Percentiles rank a stretch among this genome's conserved stretches.
These are phyloP conservation scores for Emydocephalus ijimae DNA, from an alignment of 2,113 vertebrate species.

Conservation along the genomic window DNA sequence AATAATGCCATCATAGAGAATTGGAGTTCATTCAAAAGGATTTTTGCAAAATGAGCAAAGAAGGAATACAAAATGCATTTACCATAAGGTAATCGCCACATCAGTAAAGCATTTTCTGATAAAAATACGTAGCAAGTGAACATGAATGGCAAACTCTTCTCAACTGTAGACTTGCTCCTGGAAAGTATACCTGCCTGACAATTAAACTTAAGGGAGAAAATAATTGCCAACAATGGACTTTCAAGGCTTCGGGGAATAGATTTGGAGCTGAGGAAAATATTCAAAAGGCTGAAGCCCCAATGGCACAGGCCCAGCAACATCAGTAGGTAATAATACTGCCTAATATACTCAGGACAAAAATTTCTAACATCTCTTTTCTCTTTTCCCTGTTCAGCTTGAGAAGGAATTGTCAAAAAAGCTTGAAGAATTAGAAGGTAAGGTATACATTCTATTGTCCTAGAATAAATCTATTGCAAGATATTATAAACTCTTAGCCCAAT, in stretches of 20 bases:
- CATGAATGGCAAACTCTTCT: neutral
- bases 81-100: neutral
- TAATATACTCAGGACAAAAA: neutral
- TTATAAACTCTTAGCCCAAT: neutral
- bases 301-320: neutral
- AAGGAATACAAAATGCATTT: neutral
- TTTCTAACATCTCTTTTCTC: neutral
- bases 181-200: neutral
- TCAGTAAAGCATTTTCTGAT: neutral
- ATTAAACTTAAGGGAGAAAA: neutral
- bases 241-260: neutral
- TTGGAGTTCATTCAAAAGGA: neutral
- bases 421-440: constrained; percentile 89
- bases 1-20: neutral
- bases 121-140: neutral
- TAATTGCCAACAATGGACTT: neutral
- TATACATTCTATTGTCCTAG: neutral
- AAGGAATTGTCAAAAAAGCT: constrained; percentile 86
- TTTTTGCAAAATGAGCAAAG: neutral
- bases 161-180: neutral
- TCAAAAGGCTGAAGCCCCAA: neutral
- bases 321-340: neutral
- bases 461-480: neutral
- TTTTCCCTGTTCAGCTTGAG: constrained; percentile 77
- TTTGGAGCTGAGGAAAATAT: neutral